phyloP scores from a whole-genome alignment of 2,113 vertebrate species.

The Herpetotheres cachinnans region DNA sequence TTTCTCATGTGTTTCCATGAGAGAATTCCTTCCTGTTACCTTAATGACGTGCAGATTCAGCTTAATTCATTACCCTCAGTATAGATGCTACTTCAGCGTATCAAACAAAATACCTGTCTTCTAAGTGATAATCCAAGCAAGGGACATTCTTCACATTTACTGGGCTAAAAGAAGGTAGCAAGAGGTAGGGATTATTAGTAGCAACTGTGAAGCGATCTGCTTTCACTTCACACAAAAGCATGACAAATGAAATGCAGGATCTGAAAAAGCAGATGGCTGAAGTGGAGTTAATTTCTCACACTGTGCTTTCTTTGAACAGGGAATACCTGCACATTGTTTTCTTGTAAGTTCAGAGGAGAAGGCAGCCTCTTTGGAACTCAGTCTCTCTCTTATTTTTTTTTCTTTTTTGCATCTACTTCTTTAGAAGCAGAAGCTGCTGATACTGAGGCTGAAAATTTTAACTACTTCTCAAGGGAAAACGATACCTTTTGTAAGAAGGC shows the following conservation, averaged over 20 bases:
- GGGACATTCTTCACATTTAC: not conserved
- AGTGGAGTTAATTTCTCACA: conserved; percentile 14
- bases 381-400: not conserved
- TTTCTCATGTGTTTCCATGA: not conserved
- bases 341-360: conserved; percentile 4
- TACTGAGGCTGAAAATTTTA: not conserved
- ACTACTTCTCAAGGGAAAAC: not conserved
- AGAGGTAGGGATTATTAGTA: not conserved
- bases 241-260: conserved; percentile 14
- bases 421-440: not conserved
- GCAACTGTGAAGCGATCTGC: not conserved
- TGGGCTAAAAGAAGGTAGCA: not conserved
- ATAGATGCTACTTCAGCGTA: not conserved
- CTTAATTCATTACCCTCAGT: not conserved
- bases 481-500: not conserved
- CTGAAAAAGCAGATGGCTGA: not conserved
- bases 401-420: not conserved
- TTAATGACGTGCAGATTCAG: not conserved
- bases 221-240: not conserved
- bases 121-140: not conserved
- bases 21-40: not conserved
- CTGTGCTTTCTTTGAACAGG: not conserved
- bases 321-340: conserved; percentile 22
- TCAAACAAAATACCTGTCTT: not conserved
- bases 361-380: conserved; percentile 3